These are phyloP conservation scores for Drosophila aldrichi DNA, from an alignment of 2,888 invertebrate genomes.

Conservation along the genomic window DNA sequence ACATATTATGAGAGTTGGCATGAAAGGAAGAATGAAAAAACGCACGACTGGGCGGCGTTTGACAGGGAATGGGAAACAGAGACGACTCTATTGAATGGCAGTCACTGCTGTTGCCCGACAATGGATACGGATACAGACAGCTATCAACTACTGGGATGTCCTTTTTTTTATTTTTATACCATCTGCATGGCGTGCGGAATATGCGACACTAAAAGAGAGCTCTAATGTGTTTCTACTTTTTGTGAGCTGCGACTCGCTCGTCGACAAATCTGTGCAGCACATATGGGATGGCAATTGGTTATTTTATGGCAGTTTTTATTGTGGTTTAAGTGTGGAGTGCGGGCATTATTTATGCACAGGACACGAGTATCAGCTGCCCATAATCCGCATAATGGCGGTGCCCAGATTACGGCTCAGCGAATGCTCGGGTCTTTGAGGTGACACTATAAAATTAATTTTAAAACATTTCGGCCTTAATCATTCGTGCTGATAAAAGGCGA, in stretches of 20 bases:
- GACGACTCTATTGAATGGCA: conserved; percentile 28
- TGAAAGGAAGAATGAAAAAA: conserved; percentile 8
- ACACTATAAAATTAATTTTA: conserved; percentile 76
- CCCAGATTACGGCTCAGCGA: conserved; percentile 50
- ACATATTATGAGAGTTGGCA: conserved; percentile 59
- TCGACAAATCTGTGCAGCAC: conserved; percentile 34
- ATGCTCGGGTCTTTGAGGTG: conserved; percentile 39
- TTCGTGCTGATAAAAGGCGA: conserved; percentile 73
- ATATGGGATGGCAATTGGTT: conserved; percentile 47
- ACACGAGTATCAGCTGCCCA: conserved; percentile 30
- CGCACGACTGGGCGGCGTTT: conserved; percentile 17
- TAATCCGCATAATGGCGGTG: conserved; percentile 45
- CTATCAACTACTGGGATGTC: conserved; percentile 50
- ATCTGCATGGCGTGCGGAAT: conserved; percentile 27
- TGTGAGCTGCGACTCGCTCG: background rate
- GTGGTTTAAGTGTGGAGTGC: conserved; percentile 22
- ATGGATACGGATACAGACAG: conserved; percentile 18
- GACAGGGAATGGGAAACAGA: conserved; percentile 4
- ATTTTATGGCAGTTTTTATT: conserved; percentile 48
- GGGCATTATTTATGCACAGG: conserved; percentile 25
- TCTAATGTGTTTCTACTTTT: conserved; percentile 3
- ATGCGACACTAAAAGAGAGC: conserved; percentile 26
- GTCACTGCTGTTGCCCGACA: conserved; percentile 10
- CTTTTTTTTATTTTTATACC: conserved; percentile 16
- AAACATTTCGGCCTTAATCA: conserved; percentile 73